phyloP scores from a whole-genome alignment of 2,888 invertebrate species.

The Zelleria hepariella region DNA sequence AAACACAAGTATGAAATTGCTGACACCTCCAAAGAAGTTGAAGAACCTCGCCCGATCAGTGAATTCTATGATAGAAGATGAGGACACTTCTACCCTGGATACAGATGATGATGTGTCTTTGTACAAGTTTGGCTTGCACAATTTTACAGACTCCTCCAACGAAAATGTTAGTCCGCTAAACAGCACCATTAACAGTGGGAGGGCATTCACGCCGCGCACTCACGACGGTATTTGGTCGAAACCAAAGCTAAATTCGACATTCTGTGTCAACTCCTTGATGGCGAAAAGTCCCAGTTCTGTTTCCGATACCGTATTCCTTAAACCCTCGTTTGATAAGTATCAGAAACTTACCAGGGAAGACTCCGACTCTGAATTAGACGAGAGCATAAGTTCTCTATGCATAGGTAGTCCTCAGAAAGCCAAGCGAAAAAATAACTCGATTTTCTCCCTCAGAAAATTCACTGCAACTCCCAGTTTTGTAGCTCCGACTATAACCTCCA shows the following conservation, averaged over 20 bases:
- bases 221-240: conserved; percentile 47
- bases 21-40: conserved; percentile 34
- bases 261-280: conserved; percentile 43
- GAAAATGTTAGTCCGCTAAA: conserved; percentile 39
- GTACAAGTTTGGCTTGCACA: conserved; percentile 56
- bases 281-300: conserved; percentile 43
- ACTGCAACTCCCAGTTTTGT: conserved; percentile 65
- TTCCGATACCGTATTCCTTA: conserved; percentile 47
- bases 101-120: conserved; percentile 63
- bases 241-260: conserved; percentile 54
- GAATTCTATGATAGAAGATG: conserved; percentile 34
- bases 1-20: conserved; percentile 5
- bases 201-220: conserved; percentile 45
- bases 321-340: conserved; percentile 56
- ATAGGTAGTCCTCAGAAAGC: conserved; percentile 56
- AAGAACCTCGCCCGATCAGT: conserved; percentile 35
- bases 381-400: conserved; percentile 68
- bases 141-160: conserved; percentile 51
- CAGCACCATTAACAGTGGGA: conserved; percentile 41
- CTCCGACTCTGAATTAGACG: conserved; percentile 65
- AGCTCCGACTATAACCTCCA: conserved; percentile 32
- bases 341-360: conserved; percentile 53
- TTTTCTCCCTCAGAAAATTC: conserved; percentile 67
- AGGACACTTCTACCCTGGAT: conserved; percentile 40
- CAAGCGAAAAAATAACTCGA: conserved; percentile 42